Evolutionary conservation across 2,888 invertebrate genomes (phyloP).

Genomic region (Chrysolina oricalcia): DNA sequence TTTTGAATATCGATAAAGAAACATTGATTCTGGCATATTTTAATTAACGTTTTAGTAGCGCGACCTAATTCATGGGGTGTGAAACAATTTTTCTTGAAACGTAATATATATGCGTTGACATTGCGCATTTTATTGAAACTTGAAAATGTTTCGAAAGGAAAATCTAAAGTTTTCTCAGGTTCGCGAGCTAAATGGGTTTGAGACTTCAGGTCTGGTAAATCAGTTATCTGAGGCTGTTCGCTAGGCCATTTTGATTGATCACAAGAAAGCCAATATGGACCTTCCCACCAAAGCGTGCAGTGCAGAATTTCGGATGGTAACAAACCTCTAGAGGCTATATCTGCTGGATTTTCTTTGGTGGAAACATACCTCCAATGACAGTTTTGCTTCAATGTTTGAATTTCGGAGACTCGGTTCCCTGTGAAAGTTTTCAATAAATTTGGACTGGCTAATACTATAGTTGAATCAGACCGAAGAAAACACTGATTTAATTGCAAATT

Average conservation of each 20-base stretch:
- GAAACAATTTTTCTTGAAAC: constrained; percentile 12
- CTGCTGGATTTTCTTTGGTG: too few species aligned
- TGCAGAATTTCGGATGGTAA: too few species aligned
- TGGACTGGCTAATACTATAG: constrained; percentile 38
- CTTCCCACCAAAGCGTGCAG: constrained; percentile 44
- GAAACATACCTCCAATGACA: constrained; percentile 47
- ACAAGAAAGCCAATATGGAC: constrained; percentile 34
- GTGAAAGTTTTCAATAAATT: constrained; percentile 51
- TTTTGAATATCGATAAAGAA: constrained; percentile 38
- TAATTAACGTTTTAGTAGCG: constrained; percentile 19
- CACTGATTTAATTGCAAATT: constrained; percentile 1
- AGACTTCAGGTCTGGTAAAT: too few species aligned
- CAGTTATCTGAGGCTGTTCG: too few species aligned
- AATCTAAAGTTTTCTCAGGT: too few species aligned
- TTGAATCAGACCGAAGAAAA: constrained; percentile 11
- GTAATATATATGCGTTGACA: too few species aligned
- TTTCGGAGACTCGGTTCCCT: constrained; percentile 46
- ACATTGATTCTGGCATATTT: constrained; percentile 21
- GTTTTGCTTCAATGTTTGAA: constrained; percentile 40
- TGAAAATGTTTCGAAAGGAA: too few species aligned
- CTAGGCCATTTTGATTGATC: constrained; percentile 23
- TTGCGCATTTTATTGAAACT: too few species aligned
- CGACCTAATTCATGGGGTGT: constrained; percentile 8
- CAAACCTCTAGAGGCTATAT: too few species aligned
- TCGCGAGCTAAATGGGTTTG: too few species aligned